These are phyloP conservation scores for Trematocara stigmaticum DNA, from an alignment of 2,113 vertebrate genomes.

Conservation along the genomic window DNA sequence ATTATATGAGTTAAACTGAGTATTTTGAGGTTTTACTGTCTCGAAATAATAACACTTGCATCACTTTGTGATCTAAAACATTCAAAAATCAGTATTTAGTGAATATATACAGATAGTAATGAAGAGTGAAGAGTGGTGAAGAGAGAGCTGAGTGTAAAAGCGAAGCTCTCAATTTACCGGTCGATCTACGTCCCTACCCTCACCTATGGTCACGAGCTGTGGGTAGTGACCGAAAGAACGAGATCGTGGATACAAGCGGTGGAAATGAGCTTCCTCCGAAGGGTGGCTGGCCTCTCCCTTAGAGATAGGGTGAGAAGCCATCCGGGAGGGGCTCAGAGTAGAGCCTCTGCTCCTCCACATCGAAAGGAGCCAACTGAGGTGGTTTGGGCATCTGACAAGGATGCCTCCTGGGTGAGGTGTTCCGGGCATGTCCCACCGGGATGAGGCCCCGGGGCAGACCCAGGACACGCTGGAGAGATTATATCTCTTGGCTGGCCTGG, in stretches of 20 bases:
- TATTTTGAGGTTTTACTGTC: background rate
- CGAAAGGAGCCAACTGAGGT: background rate
- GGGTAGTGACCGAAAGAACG: background rate
- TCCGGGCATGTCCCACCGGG: fast-evolving
- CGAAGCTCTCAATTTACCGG: fast-evolving
- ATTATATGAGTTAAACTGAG: background rate
- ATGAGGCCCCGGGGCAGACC: no score
- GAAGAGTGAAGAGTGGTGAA: background rate
- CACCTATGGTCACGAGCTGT: background rate
- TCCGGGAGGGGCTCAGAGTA: background rate
- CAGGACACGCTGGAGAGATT: no score
- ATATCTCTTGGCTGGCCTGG: no score
- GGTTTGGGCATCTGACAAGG: no score
- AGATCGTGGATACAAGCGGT: fast-evolving
- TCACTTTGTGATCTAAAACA: background rate
- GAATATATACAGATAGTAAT: background rate
- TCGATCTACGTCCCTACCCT: background rate
- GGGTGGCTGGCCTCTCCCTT: background rate
- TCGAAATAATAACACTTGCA: background rate
- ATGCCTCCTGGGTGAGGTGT: no score
- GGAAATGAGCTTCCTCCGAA: background rate
- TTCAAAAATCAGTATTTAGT: background rate
- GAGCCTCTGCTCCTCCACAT: background rate
- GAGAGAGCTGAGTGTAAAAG: background rate
- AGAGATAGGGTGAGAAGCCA: background rate